These are phyloP conservation scores for Noturus placidus DNA, from an alignment of 2,113 vertebrate genomes.

Conservation along the genomic window DNA sequence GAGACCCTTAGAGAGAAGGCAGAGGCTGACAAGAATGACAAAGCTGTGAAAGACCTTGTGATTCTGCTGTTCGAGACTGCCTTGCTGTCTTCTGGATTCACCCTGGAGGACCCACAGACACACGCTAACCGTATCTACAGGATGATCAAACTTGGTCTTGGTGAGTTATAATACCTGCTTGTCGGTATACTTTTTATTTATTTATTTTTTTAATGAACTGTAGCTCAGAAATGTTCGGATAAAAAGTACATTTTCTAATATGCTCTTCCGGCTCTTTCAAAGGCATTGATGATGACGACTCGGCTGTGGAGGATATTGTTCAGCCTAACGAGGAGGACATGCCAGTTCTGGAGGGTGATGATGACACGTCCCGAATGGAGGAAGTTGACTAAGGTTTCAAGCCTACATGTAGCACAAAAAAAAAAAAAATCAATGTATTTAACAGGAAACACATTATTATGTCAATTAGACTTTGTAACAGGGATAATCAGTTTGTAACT, in stretches of 20 bases:
- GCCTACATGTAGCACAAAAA: slow-evolving; percentile 24
- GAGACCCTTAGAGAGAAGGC: slow-evolving; percentile 78
- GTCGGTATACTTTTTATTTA: not conserved
- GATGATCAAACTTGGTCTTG: slow-evolving; percentile 82
- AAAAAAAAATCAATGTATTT: slow-evolving; percentile 3
- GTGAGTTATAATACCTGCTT: slow-evolving; percentile 59
- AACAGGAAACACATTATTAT: slow-evolving; percentile 20
- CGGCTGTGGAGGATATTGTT: slow-evolving; percentile 68
- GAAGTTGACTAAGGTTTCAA: slow-evolving; percentile 72
- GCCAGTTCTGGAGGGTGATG: slow-evolving; percentile 79
- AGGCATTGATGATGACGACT: slow-evolving; percentile 80
- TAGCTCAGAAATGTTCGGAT: not conserved
- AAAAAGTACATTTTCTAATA: slow-evolving; percentile 5
- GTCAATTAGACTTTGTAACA: not conserved
- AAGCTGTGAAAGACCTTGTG: slow-evolving; percentile 79
- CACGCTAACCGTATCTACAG: slow-evolving; percentile 82
- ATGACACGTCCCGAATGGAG: slow-evolving; percentile 81
- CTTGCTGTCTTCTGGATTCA: slow-evolving; percentile 79
- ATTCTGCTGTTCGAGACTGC: slow-evolving; percentile 78
- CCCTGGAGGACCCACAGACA: slow-evolving; percentile 79
- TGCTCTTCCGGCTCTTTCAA: slow-evolving; percentile 13
- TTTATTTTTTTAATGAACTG: no score
- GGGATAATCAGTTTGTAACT: slow-evolving; percentile 1
- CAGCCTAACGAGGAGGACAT: slow-evolving; percentile 76
- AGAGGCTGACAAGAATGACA: slow-evolving; percentile 79